A percentile compares a stretch with the other conserved stretches of the same genome.
phyloP scores from a whole-genome alignment of 2,888 invertebrate species.

The Drosophila heteroneura region DNA sequence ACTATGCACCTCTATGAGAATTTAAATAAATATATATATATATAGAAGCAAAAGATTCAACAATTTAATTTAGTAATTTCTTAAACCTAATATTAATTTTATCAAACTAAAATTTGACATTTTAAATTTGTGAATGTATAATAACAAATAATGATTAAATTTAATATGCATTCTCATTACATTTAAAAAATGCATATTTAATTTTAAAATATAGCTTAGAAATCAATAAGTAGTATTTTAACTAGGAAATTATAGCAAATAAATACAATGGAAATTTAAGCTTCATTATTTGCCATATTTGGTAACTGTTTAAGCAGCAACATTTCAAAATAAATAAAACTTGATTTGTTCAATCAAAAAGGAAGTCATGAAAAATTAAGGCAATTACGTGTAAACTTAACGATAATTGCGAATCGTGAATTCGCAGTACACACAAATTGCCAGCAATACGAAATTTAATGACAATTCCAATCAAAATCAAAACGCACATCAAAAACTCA shows the following conservation, averaged over 20 bases:
- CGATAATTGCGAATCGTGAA: constrained; percentile 17
- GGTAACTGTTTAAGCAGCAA: constrained; percentile 29
- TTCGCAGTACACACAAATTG: constrained; percentile 27
- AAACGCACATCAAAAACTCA: constrained; percentile 20
- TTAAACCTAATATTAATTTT: not conserved
- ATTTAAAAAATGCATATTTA: not conserved
- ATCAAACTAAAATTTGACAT: fast-evolving
- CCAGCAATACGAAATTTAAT: constrained; percentile 23
- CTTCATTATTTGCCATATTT: constrained; percentile 33
- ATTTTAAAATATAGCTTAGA: not conserved
- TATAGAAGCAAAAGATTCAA: not conserved
- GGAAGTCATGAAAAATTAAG: constrained; percentile 41
- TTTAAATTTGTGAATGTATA: too few relatives aligned
- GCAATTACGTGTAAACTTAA: constrained; percentile 20
- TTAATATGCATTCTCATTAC: not conserved
- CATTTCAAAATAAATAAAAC: constrained; percentile 35
- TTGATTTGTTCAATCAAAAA: constrained; percentile 36
- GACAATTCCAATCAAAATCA: constrained; percentile 46
- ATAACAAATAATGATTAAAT: not conserved
- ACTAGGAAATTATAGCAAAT: constrained; percentile 16
- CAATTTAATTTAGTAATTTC: not conserved
- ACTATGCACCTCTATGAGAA: not conserved
- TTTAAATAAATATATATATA: not conserved
- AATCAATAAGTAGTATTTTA: not conserved
- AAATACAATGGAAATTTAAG: not conserved